Conservation (phyloP, 2,888 invertebrate species). For the Mesodorylaimus sp. region DNA sequence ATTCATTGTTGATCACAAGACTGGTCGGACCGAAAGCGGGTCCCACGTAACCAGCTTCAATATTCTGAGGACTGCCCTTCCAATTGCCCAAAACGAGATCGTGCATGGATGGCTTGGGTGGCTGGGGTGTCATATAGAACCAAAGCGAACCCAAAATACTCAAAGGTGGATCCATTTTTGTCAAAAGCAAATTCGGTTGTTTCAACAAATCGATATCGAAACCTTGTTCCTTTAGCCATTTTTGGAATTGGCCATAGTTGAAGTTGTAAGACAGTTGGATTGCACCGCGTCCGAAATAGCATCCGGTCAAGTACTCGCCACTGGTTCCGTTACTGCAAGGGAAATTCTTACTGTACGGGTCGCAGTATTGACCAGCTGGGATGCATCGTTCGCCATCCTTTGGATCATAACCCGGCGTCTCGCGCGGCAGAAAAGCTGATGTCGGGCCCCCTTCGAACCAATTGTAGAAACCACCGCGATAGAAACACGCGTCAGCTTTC, state of each 20-base stretch:
- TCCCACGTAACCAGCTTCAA: not conserved
- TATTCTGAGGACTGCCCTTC: not conserved
- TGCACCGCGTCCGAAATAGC: constrained; percentile 4
- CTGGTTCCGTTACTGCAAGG: not conserved
- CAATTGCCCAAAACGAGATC: constrained; percentile 2
- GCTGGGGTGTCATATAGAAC: constrained; percentile 8
- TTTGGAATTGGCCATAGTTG: constrained; percentile 1
- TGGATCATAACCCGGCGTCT: constrained; percentile 15
- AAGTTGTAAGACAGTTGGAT: constrained; percentile 3
- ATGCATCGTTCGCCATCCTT: constrained; percentile 17
- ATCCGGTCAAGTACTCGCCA: not conserved
- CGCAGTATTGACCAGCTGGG: constrained; percentile 15
- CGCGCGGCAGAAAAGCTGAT: constrained; percentile 18
- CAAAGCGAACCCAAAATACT: not conserved
- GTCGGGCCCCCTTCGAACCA: constrained; percentile 16
- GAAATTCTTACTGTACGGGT: not conserved
- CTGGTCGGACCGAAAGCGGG: constrained; percentile 3
- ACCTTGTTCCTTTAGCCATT: not conserved
- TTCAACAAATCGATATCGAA: constrained; percentile 1
- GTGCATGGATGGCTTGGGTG: constrained; percentile 4
- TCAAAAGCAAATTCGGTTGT: not conserved
- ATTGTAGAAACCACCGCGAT: constrained; percentile 1
- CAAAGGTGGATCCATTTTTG: not conserved
- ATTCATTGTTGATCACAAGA: constrained; percentile 1
- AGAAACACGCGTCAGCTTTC: constrained; percentile 3